Percentiles rank a stretch among this genome's conserved stretches.
Conservation (phyloP, 2,113 vertebrate species). For the Sprattus sprattus region DNA sequence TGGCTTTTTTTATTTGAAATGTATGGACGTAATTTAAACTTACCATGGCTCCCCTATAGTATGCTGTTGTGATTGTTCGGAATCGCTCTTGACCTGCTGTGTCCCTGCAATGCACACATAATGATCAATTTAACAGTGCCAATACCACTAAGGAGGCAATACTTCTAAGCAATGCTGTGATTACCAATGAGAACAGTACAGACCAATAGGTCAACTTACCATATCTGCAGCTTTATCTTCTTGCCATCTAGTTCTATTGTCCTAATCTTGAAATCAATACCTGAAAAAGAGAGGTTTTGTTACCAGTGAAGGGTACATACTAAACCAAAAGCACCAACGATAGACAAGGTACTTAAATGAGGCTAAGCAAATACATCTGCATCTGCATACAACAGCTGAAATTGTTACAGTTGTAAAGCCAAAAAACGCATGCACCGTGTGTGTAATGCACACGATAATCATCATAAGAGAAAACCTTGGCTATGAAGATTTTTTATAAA, state of each 20-base stretch:
- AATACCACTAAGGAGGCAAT: background rate
- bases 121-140: background rate
- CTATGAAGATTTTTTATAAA: background rate
- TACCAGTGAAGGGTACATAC: background rate
- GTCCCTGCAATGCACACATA: slow-evolving; percentile 74
- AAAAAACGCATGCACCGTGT: too few relatives aligned
- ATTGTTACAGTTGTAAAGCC: too few relatives aligned
- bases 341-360: too few relatives aligned
- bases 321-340: too few relatives aligned
- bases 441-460: background rate
- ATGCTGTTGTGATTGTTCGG: slow-evolving; percentile 93
- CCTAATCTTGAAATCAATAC: slow-evolving; percentile 97
- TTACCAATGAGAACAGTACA: background rate
- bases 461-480: background rate
- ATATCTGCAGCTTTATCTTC: slow-evolving; percentile 97
- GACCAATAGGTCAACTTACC: slow-evolving; percentile 70
- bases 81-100: slow-evolving; percentile 95
- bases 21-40: slow-evolving; percentile 22
- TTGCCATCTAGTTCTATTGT: slow-evolving; percentile 97
- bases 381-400: too few relatives aligned
- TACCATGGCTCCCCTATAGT: slow-evolving; percentile 97
- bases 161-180: background rate
- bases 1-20: background rate
- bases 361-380: too few relatives aligned
- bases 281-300: slow-evolving; percentile 63